Conservation (phyloP, 1,140 invertebrate species). For the Caerostris darwini region DNA sequence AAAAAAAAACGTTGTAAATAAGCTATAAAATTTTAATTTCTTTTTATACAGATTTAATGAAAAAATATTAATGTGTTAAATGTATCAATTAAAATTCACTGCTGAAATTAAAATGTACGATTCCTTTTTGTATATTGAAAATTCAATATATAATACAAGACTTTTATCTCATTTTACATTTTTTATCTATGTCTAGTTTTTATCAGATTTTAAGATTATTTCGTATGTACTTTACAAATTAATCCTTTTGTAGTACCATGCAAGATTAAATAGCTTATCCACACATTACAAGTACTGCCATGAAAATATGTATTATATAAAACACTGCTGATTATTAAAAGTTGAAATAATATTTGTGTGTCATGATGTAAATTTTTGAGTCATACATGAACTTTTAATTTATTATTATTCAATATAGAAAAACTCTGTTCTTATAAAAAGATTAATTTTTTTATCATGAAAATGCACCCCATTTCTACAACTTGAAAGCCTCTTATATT, state of each 20-base stretch:
- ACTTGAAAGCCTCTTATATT: no score
- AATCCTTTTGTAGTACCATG: conserved; percentile 2
- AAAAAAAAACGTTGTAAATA: no score
- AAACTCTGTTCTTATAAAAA: no score
- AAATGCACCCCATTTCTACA: no score
- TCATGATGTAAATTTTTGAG: neutral
- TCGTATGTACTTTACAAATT: conserved; percentile 28
- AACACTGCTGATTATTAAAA: conserved; percentile 8
- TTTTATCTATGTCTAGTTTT: conserved; percentile 12
- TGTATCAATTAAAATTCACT: neutral
- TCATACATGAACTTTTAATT: no score
- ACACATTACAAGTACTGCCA: neutral
- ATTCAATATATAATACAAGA: neutral
- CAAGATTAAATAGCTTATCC: neutral
- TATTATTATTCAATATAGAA: no score
- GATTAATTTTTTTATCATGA: no score
- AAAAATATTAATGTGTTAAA: neutral
- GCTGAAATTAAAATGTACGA: neutral
- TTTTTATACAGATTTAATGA: neutral
- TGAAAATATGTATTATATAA: neutral
- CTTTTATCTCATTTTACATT: conserved; percentile 8
- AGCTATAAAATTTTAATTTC: no score
- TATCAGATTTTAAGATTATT: conserved; percentile 32
- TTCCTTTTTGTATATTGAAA: neutral
- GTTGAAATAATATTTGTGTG: neutral